phyloP scores from a whole-genome alignment of 2,113 vertebrate genomes.

The Nibea coibor region DNA sequence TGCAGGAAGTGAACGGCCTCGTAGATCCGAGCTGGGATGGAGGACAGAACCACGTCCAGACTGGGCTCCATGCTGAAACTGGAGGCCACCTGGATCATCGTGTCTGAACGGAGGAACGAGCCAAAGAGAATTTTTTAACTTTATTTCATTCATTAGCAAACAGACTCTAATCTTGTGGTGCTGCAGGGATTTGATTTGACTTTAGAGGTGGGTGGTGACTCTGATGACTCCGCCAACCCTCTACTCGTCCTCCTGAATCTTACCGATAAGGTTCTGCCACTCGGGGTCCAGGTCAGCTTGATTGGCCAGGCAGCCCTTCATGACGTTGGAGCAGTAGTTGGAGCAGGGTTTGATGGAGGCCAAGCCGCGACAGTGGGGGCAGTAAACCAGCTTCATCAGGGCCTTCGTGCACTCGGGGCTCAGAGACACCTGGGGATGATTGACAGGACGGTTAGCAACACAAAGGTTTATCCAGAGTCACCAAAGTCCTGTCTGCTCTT shows the following conservation, averaged over 20 bases:
- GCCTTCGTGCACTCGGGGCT: conserved; percentile 89
- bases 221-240: no score
- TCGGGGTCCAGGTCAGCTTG: conserved; percentile 93
- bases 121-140: neutral
- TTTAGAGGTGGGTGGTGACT: no score
- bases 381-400: conserved; percentile 94
- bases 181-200: no score
- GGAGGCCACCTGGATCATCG: conserved; percentile 89
- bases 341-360: conserved; percentile 87
- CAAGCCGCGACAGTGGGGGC: conserved; percentile 89
- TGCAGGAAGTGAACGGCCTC: conserved; percentile 89
- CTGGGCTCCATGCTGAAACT: conserved; percentile 89
- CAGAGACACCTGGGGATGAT: conserved; percentile 87
- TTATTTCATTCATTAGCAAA: no score
- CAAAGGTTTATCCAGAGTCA: neutral
- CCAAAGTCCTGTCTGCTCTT: neutral
- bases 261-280: conserved; percentile 94
- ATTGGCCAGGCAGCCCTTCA: conserved; percentile 96
- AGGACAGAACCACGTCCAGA: conserved; percentile 88
- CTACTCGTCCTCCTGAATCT: neutral
- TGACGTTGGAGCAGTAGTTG: conserved; percentile 93
- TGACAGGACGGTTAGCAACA: neutral
- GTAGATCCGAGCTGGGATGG: conserved; percentile 87
- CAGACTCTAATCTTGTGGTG: no score
- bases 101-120: conserved; percentile 79